Evolutionary conservation across 1,140 invertebrate genomes (phyloP).

Genomic region (Cylas formicarius): DNA sequence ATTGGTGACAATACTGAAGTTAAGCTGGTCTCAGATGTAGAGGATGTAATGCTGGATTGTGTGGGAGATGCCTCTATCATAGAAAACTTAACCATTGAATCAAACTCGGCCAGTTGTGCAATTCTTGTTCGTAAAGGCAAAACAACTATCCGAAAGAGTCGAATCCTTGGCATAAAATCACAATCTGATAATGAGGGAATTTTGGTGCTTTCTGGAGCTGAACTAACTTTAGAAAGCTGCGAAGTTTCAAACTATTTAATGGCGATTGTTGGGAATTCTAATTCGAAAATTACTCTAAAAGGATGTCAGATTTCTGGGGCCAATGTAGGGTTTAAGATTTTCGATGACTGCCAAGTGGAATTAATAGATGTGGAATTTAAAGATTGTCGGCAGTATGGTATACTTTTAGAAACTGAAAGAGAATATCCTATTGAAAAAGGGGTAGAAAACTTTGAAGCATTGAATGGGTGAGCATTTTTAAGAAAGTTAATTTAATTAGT

Average conservation of each 20-base stretch:
- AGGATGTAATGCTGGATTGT: slow-evolving; percentile 42
- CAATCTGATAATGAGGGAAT: slow-evolving; percentile 44
- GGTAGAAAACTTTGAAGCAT: slow-evolving; percentile 30
- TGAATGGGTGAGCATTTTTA: slow-evolving; percentile 25
- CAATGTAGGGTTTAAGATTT: slow-evolving; percentile 34
- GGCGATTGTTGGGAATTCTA: slow-evolving; percentile 37
- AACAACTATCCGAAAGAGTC: slow-evolving; percentile 35
- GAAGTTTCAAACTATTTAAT: slow-evolving; percentile 40
- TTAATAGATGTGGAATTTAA: slow-evolving; percentile 24
- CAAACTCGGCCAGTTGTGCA: slow-evolving; percentile 39
- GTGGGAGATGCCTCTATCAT: slow-evolving; percentile 38
- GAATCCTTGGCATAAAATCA: slow-evolving; percentile 37
- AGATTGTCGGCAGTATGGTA: slow-evolving; percentile 34
- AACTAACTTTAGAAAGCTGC: slow-evolving; percentile 37
- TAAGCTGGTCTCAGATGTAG: slow-evolving; percentile 38
- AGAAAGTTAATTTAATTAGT: not conserved
- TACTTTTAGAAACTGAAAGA: slow-evolving; percentile 32
- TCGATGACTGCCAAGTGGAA: slow-evolving; percentile 31
- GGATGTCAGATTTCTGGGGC: slow-evolving; percentile 28
- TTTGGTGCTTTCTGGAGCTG: slow-evolving; percentile 37
- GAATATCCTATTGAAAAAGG: slow-evolving; percentile 5
- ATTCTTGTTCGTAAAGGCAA: slow-evolving; percentile 41
- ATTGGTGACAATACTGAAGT: slow-evolving; percentile 33
- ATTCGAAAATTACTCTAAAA: slow-evolving; percentile 27
- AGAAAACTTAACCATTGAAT: slow-evolving; percentile 43